A percentile compares a stretch with the other conserved stretches of the same genome.
phyloP scores from a whole-genome alignment of 1,140 invertebrate genomes.

The Conopomorpha cramerella region DNA sequence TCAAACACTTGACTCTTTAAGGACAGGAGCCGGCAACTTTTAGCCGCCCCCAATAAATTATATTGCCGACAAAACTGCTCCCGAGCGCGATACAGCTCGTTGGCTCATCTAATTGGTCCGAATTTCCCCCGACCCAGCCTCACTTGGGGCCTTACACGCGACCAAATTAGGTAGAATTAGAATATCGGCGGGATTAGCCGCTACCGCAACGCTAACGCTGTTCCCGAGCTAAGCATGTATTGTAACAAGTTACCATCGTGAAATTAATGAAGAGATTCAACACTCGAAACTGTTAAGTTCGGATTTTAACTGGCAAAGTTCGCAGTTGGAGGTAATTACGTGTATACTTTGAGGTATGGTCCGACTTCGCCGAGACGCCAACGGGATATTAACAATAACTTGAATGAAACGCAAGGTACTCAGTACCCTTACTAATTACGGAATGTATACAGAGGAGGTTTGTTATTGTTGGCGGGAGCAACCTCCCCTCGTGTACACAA shows the following conservation, averaged over 20 bases:
- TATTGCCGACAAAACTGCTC: slow-evolving; percentile 57
- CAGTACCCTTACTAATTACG: too few relatives aligned
- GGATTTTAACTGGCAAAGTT: too few relatives aligned
- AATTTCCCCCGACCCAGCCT: slow-evolving; percentile 43
- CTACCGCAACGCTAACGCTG: slow-evolving; percentile 35
- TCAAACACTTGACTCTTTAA: slow-evolving; percentile 56
- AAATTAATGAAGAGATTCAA: slow-evolving; percentile 50
- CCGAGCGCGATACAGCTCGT: slow-evolving; percentile 51
- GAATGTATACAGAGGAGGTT: too few relatives aligned
- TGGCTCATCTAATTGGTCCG: slow-evolving; percentile 55
- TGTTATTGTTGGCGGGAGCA: too few relatives aligned
- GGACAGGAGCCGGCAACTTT: slow-evolving; percentile 51
- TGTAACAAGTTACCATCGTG: slow-evolving; percentile 41
- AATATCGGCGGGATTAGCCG: slow-evolving; percentile 29
- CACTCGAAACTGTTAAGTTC: too few relatives aligned
- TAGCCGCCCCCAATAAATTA: slow-evolving; percentile 56
- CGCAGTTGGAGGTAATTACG: too few relatives aligned
- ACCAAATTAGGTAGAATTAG: slow-evolving; percentile 41
- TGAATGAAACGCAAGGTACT: too few relatives aligned
- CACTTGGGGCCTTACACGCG: slow-evolving; percentile 32
- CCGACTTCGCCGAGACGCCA: too few relatives aligned
- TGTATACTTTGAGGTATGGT: too few relatives aligned
- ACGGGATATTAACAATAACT: too few relatives aligned
- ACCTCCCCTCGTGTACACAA: too few relatives aligned
- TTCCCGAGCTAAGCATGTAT: slow-evolving; percentile 33